Conservation (phyloP, 2,113 vertebrate species). For the Panthera leo region DNA sequence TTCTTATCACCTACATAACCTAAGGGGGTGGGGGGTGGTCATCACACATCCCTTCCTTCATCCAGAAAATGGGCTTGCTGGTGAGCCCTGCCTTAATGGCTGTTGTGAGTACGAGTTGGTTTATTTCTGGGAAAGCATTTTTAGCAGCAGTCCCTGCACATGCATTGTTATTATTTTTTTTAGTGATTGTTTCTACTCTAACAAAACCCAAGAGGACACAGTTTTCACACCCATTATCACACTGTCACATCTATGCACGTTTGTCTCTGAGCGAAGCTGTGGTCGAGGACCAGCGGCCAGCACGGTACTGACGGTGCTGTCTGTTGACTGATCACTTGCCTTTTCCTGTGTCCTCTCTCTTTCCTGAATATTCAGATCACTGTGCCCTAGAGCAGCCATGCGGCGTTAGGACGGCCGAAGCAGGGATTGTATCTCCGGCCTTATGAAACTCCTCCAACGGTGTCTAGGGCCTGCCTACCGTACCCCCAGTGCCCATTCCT, state of each 20-base stretch:
- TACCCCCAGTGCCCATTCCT: neutral
- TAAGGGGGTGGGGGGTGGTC: neutral
- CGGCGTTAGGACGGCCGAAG: neutral
- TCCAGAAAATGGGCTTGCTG: neutral
- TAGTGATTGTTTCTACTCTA: neutral
- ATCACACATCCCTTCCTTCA: neutral
- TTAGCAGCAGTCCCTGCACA: neutral
- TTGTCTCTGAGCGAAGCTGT: neutral
- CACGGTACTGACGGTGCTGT: neutral
- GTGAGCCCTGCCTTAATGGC: neutral
- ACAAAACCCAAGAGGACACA: neutral
- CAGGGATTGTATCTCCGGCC: neutral
- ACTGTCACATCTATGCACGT: neutral
- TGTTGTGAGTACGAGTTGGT: neutral
- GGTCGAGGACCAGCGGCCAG: neutral
- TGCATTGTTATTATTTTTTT: neutral
- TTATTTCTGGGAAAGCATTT: neutral
- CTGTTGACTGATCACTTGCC: neutral
- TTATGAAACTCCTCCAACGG: neutral
- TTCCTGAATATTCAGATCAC: neutral
- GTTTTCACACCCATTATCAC: neutral
- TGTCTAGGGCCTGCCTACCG: neutral
- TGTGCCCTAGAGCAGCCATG: neutral
- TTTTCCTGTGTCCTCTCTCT: neutral
- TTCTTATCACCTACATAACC: neutral